These are phyloP conservation scores for Polydrusus pterygomalis DNA, from an alignment of 2,888 invertebrate genomes.

Conservation along the genomic window DNA sequence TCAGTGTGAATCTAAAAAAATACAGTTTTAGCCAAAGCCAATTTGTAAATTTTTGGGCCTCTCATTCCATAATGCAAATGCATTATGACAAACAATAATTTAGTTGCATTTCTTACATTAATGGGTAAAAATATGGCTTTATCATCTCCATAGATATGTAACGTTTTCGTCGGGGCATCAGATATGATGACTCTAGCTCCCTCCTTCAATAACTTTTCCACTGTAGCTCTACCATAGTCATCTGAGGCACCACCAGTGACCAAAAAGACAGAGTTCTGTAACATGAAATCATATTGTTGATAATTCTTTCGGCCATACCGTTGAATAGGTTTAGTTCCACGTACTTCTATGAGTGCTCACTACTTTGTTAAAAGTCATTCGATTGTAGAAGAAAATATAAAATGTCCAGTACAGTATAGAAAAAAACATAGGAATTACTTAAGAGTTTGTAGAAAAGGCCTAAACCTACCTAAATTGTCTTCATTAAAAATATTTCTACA, in stretches of 20 bases:
- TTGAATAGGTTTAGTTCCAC: too few species aligned
- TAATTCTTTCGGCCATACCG: background rate
- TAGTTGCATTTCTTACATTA: slow-evolving; percentile 33
- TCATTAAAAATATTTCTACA: too few species aligned
- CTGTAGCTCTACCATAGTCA: slow-evolving; percentile 47
- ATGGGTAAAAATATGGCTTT: slow-evolving; percentile 51
- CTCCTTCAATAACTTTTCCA: slow-evolving; percentile 41
- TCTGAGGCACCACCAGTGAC: slow-evolving; percentile 48
- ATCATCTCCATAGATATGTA: slow-evolving; percentile 50
- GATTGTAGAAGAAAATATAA: background rate
- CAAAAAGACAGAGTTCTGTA: slow-evolving; percentile 49
- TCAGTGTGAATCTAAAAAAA: slow-evolving; percentile 37
- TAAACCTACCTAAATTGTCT: too few species aligned
- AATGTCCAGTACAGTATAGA: too few species aligned
- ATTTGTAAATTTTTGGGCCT: too few species aligned
- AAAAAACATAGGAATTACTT: too few species aligned
- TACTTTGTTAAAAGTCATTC: too few species aligned
- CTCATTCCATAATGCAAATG: too few species aligned
- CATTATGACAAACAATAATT: too few species aligned
- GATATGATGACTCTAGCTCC: slow-evolving; percentile 46
- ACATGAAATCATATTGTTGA: background rate
- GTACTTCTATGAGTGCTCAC: slow-evolving; percentile 5
- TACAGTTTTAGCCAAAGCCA: too few species aligned
- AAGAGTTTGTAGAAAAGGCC: too few species aligned
- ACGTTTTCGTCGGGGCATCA: slow-evolving; percentile 39